Evolutionary conservation across 2,888 invertebrate species (phyloP).

Genomic region (Coenonympha glycerion): DNA sequence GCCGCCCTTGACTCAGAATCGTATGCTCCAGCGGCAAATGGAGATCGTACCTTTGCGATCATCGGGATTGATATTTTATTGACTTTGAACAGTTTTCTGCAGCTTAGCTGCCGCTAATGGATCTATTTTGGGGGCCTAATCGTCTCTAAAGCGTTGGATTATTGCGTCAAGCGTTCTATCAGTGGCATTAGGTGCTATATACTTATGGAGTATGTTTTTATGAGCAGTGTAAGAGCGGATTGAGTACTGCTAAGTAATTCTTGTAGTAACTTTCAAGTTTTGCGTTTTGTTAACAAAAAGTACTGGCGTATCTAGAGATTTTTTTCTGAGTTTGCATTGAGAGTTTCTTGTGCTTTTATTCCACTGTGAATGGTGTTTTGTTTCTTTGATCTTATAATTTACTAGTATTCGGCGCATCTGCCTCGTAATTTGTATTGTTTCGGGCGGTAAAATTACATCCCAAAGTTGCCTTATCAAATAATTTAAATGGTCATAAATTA

Average conservation of each 20-base stretch:
- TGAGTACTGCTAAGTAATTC: neutral
- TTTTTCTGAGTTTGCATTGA: too few species aligned
- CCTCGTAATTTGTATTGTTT: too few species aligned
- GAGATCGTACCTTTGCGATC: conserved; percentile 17
- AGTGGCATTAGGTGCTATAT: neutral
- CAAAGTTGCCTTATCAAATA: too few species aligned
- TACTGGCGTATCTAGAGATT: too few species aligned
- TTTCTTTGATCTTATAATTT: too few species aligned
- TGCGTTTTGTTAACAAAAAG: too few species aligned
- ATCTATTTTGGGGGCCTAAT: conserved; percentile 20
- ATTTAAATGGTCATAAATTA: too few species aligned
- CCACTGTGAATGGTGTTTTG: too few species aligned
- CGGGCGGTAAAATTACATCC: too few species aligned
- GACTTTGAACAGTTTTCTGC: conserved; percentile 22
- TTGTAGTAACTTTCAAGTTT: too few species aligned
- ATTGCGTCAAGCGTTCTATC: conserved; percentile 20
- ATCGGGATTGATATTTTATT: conserved; percentile 20
- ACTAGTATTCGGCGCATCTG: too few species aligned
- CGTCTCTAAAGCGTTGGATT: conserved; percentile 17
- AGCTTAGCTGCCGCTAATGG: conserved; percentile 22
- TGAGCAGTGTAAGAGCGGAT: conserved; percentile 6
- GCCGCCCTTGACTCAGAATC: conserved; percentile 66
- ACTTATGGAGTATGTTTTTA: conserved; percentile 1
- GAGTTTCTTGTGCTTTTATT: too few species aligned
- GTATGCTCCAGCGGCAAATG: conserved; percentile 29